phyloP scores from a whole-genome alignment of 2,797 vertebrate species.

The Manis pentadactyla region DNA sequence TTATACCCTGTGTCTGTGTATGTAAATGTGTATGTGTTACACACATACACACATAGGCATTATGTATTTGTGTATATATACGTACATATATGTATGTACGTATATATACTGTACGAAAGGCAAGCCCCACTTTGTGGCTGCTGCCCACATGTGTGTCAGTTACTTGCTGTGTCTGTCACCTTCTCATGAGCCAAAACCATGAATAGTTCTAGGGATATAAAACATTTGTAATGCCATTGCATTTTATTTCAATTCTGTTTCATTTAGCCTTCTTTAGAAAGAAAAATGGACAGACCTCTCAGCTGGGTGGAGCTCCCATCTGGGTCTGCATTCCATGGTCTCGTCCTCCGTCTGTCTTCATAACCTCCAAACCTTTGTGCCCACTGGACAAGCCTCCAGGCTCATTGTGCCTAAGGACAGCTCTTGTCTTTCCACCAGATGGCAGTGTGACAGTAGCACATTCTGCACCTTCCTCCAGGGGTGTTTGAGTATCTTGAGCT shows the following conservation, averaged over 20 bases:
- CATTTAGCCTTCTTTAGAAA: background rate
- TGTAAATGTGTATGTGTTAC: background rate
- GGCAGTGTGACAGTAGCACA: conserved; percentile 68
- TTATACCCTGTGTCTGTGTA: conserved; percentile 62
- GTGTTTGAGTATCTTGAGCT: background rate
- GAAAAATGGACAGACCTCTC: background rate
- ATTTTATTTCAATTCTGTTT: conserved; percentile 19
- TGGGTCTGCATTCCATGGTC: background rate
- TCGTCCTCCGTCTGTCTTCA: background rate
- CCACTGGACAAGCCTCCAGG: background rate
- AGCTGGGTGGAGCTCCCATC: background rate
- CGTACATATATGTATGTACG: background rate
- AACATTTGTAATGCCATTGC: conserved; percentile 46
- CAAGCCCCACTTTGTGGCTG: background rate
- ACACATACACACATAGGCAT: no score
- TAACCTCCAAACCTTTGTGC: background rate
- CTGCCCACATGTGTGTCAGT: conserved; percentile 22
- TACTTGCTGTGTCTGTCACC: conserved; percentile 25
- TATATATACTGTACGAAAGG: conserved; percentile 48
- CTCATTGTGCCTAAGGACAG: background rate
- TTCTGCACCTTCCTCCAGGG: background rate
- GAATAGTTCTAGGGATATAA: conserved; percentile 51
- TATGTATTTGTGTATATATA: background rate
- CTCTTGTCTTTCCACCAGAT: conserved; percentile 76
- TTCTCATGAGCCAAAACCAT: conserved; percentile 55